phyloP scores from a whole-genome alignment of 2,113 vertebrate species.

The Melospiza georgiana region DNA sequence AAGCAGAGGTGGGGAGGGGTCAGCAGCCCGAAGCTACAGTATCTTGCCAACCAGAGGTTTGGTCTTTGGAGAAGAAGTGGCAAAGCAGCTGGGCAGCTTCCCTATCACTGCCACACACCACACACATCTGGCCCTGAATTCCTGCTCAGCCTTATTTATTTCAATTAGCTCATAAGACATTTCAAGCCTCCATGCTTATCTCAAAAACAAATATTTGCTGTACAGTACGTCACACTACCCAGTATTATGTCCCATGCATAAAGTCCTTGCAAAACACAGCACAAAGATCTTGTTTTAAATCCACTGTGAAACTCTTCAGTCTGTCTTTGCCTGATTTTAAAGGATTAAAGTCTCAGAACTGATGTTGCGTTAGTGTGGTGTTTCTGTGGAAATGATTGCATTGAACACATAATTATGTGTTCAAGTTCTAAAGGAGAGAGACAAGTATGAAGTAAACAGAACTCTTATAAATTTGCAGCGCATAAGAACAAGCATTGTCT shows the following conservation, averaged over 20 bases:
- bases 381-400: not conserved
- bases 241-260: not conserved
- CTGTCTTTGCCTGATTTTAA: not conserved
- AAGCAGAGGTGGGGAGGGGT: not conserved
- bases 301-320: not conserved
- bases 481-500: not conserved
- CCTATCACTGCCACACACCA: not conserved
- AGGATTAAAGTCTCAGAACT: conserved; percentile 1
- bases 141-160: conserved; percentile 48
- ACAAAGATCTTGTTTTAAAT: conserved; percentile 1
- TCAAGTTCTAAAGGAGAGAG: not conserved
- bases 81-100: conserved; percentile 17
- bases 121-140: not conserved
- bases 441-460: conserved; percentile 18
- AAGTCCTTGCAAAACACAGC: conserved; percentile 1
- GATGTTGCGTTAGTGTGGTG: not conserved
- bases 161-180: conserved; percentile 40
- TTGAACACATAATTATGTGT: conserved; percentile 4
- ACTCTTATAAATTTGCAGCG: not conserved
- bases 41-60: not conserved
- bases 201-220: conserved; percentile 43
- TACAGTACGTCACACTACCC: not conserved
- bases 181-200: conserved; percentile 26
- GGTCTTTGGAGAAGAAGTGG: not conserved
- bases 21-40: not conserved